Percentiles rank a stretch among this genome's conserved stretches.
These are phyloP conservation scores for Irena cyanogastra DNA, from an alignment of 2,113 vertebrate species.

Conservation along the genomic window DNA sequence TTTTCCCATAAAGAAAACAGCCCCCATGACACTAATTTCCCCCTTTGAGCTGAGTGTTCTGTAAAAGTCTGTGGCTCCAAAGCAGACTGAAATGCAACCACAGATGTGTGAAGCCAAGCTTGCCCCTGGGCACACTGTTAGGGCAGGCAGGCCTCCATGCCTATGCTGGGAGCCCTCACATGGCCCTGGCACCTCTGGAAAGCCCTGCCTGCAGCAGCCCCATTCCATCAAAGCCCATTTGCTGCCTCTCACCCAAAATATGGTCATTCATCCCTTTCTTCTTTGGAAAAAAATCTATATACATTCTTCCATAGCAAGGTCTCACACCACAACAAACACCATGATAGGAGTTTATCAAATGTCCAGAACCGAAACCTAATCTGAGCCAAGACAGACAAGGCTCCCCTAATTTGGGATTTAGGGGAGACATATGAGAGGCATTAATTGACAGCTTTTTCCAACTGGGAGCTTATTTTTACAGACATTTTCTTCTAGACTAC, in stretches of 20 bases:
- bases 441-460: neutral
- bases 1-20: conserved; percentile 65
- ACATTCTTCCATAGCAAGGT: neutral
- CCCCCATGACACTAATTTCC: conserved; percentile 63
- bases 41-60: conserved; percentile 45
- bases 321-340: neutral
- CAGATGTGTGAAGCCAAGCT: conserved; percentile 41
- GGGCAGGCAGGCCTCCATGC: conserved; percentile 13
- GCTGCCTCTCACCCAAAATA: neutral
- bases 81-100: conserved; percentile 37
- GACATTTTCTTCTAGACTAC: neutral
- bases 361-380: neutral
- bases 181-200: conserved; percentile 48
- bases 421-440: neutral
- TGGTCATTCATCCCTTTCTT: neutral
- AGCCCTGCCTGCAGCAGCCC: conserved; percentile 33
- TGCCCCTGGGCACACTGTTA: neutral
- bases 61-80: conserved; percentile 50
- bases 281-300: neutral
- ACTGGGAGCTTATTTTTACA: neutral
- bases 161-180: conserved; percentile 17
- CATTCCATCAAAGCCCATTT: neutral
- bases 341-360: neutral
- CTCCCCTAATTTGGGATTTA: neutral
- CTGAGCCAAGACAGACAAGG: neutral